A percentile compares a stretch with the other conserved stretches of the same genome.
Evolutionary conservation across 2,888 invertebrate genomes (phyloP).

Genomic region (Protonemura montana): DNA sequence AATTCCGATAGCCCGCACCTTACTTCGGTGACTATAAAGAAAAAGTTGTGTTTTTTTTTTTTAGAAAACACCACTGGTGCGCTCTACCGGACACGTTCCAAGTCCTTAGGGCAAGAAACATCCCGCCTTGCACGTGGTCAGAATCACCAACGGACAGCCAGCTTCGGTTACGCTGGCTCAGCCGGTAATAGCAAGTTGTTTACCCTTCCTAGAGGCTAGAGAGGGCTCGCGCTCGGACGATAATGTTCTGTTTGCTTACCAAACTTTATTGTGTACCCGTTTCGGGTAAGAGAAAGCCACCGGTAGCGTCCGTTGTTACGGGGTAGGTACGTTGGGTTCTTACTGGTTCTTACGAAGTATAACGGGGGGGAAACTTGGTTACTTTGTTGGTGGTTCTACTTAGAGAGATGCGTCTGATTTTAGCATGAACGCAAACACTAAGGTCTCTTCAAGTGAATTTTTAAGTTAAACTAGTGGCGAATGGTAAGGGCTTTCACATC

Average conservation of each 20-base stretch:
- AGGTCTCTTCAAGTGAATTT: too few species aligned
- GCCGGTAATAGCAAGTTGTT: not conserved
- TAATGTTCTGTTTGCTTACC: not conserved
- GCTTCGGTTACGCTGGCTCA: not conserved
- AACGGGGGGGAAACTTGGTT: not conserved
- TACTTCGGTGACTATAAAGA: too few species aligned
- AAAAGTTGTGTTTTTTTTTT: too few species aligned
- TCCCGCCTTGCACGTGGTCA: not conserved
- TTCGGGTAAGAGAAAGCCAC: not conserved
- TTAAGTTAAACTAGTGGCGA: too few species aligned
- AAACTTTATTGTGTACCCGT: not conserved
- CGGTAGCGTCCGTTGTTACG: not conserved
- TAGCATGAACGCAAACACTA: not conserved
- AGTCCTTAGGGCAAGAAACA: not conserved
- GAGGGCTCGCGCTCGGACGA: not conserved
- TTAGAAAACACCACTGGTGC: not conserved
- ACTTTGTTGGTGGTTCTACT: not conserved
- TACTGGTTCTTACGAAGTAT: not conserved
- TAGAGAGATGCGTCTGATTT: not conserved
- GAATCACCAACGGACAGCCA: not conserved
- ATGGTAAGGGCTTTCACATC: too few species aligned
- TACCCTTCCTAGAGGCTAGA: not conserved
- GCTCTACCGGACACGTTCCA: not conserved
- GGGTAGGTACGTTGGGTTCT: not conserved
- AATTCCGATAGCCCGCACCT: too few species aligned